Conservation (phyloP, 2,113 vertebrate genomes). For the Crotalus viridis region DNA sequence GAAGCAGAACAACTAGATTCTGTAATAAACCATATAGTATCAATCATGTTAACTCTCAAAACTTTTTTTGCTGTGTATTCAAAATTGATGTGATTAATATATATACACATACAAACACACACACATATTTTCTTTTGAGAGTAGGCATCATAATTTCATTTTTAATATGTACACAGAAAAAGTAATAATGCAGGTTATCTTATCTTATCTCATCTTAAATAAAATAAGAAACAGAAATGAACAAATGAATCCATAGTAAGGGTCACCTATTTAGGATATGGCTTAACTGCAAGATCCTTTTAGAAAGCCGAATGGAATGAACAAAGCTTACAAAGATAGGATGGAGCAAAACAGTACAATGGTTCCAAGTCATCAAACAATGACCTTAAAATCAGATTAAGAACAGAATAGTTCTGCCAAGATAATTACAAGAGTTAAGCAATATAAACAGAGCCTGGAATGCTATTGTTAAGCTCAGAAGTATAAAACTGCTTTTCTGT, state of each 20-base stretch:
- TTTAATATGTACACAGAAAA: too few relatives aligned
- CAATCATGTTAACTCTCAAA: too few relatives aligned
- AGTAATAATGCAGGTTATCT: too few relatives aligned
- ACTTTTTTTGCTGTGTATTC: too few relatives aligned
- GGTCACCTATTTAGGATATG: background rate
- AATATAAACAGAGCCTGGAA: background rate
- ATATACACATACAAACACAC: too few relatives aligned
- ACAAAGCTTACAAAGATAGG: background rate
- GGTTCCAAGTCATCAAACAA: background rate
- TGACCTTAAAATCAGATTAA: background rate
- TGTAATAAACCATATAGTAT: too few relatives aligned
- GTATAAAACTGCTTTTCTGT: background rate
- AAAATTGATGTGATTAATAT: too few relatives aligned
- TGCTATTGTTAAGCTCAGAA: background rate
- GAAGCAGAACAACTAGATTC: too few relatives aligned
- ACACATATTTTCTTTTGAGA: too few relatives aligned
- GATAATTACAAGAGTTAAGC: background rate
- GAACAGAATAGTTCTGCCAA: background rate
- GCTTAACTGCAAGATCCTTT: background rate
- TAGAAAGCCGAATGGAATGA: background rate
- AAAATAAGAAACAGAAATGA: too few relatives aligned
- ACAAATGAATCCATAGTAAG: background rate
- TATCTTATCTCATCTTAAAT: too few relatives aligned
- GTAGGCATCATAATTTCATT: too few relatives aligned
- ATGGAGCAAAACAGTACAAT: background rate